Evolutionary conservation across 2,888 invertebrate species (phyloP), one percentile per base, ranked within the genome.

Genomic region (Hypomecis punctinalis): DNA sequence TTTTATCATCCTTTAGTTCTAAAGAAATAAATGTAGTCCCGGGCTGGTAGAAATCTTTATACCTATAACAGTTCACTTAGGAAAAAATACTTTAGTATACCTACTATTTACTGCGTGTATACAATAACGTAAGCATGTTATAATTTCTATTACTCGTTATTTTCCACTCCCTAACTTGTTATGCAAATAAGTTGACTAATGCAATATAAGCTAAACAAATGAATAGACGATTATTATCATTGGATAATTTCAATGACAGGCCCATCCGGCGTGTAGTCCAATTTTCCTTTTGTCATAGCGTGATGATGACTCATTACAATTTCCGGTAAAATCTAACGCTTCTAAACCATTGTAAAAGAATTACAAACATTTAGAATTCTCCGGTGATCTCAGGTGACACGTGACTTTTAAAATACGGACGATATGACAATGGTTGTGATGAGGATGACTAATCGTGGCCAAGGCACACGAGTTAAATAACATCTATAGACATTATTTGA

Each of bases 91-190:
- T 23, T 23, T 23, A 23, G 23, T 23, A 23, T 23, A 23, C 1
- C 1, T 23, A 23, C 23, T 23, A 23, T 23, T 23, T 23, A 23
- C 23, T 23, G 23, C 3, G 23, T 23, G 23, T 23, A 23, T 23
- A 23, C 23, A 23, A 23, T 23, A 23, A 23, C 13, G 33, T 35
- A 11, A 23, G 23, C n/a, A 33, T 40, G 33, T 6, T 39, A 36
- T 13, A 39, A 37, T 49, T 49, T 49, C 36, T 49, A 49, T 37
- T 52, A 6, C 5, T 40, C 10, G 49, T 49, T 48, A 7, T 36
- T 55, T 37, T 46, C 13, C 13, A 40, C 46, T 13, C 46, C 5
- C 45, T 37, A 55, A 55, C 46, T 11, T 33, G 55, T 53, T 58
- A 40, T 39, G 53, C 42, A 46, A 45, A 55, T 45, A 45, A 55